These are phyloP conservation scores for Mormyrus proboscirostris DNA, from an alignment of 2,797 vertebrate species.

Conservation along the genomic window DNA sequence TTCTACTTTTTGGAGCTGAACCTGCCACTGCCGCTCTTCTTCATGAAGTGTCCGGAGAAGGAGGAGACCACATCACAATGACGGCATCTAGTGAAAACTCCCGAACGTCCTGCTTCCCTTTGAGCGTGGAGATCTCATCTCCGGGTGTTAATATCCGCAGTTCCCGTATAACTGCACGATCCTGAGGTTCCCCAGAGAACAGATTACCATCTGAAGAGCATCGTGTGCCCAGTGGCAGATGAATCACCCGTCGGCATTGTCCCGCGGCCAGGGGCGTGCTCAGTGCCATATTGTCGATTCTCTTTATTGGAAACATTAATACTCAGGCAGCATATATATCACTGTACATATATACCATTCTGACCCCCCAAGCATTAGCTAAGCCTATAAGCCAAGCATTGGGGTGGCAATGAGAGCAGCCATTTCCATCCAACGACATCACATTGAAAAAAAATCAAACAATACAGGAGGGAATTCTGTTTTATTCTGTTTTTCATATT, in stretches of 20 bases:
- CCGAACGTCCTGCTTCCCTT: neutral
- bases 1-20: neutral
- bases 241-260: neutral
- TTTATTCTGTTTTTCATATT: neutral
- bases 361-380: neutral
- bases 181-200: neutral
- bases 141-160: neutral
- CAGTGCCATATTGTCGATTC: neutral
- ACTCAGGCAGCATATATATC: neutral
- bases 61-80: neutral
- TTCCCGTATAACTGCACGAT: neutral
- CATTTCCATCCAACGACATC: neutral
- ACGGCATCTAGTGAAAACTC: neutral
- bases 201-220: constrained; percentile 6
- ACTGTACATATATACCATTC: neutral
- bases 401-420: neutral
- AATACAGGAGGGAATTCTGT: neutral
- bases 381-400: neutral
- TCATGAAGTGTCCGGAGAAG: neutral
- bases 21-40: neutral
- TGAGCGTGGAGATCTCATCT: neutral
- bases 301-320: constrained; percentile 6
- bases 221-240: neutral
- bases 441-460: neutral
- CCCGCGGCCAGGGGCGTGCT: neutral